Conservation (phyloP, 2,113 vertebrate species). For the Callocephalon fimbriatum region DNA sequence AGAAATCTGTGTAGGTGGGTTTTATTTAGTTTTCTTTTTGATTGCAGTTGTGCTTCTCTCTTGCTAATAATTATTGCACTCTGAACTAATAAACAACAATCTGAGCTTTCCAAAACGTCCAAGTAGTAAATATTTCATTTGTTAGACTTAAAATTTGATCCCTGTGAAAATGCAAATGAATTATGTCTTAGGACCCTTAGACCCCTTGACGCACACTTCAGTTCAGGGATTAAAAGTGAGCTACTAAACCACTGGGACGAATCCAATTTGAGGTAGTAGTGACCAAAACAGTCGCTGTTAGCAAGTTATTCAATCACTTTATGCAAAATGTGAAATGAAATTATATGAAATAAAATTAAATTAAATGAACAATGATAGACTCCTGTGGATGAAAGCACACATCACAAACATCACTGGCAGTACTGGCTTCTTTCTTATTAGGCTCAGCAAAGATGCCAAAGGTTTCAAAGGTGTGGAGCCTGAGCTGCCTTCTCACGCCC, state of each 20-base stretch:
- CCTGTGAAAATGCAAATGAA: not conserved
- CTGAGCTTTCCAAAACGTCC: not conserved
- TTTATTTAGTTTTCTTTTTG: constrained; percentile 40
- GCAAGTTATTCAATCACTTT: not conserved
- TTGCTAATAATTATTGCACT: constrained; percentile 23
- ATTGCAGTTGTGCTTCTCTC: constrained; percentile 34
- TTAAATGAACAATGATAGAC: rapidly evolving
- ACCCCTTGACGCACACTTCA: not conserved
- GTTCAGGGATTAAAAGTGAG: not conserved
- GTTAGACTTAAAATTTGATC: not conserved
- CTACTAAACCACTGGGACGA: not conserved
- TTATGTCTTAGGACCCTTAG: not conserved
- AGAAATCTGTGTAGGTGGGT: constrained; percentile 60
- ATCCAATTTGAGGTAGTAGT: not conserved
- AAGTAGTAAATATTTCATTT: not conserved
- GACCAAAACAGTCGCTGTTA: rapidly evolving
- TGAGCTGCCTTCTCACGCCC: constrained; percentile 6
- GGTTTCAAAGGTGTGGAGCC: not conserved
- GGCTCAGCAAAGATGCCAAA: not conserved
- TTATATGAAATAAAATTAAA: not conserved
- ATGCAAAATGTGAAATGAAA: not conserved
- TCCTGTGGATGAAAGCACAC: not conserved
- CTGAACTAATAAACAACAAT: constrained; percentile 23
- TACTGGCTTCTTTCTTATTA: not conserved
- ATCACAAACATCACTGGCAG: not conserved